A percentile compares a stretch with the other conserved stretches of the same genome.
Conservation (phyloP, 2,797 vertebrate species). For the Parotocinclus haroldoi region DNA sequence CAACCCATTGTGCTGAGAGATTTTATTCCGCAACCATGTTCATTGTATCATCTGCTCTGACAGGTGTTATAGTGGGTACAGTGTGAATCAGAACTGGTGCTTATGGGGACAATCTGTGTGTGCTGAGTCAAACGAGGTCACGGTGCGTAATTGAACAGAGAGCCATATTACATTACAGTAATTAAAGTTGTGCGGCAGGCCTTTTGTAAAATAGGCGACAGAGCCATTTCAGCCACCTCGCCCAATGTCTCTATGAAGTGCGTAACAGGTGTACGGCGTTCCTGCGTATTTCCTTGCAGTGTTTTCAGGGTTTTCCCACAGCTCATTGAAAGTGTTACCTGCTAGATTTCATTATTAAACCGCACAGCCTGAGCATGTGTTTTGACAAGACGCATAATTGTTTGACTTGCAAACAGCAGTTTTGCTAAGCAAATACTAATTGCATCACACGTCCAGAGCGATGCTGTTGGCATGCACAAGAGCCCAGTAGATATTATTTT, state of each 20-base stretch:
- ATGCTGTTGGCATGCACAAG: slow-evolving; percentile 6
- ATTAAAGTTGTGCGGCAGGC: slow-evolving; percentile 24
- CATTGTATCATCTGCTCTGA: slow-evolving; percentile 24
- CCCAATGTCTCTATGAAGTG: slow-evolving; percentile 8
- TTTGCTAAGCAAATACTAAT: slow-evolving; percentile 32
- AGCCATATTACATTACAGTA: slow-evolving; percentile 33
- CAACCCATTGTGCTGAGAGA: background rate
- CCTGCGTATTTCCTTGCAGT: background rate
- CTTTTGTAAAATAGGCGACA: slow-evolving; percentile 26
- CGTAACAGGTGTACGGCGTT: slow-evolving; percentile 13
- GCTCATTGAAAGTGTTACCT: slow-evolving; percentile 25
- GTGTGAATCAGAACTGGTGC: slow-evolving; percentile 6
- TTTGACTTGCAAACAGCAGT: slow-evolving; percentile 30
- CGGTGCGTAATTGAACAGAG: slow-evolving; percentile 29
- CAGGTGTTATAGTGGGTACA: slow-evolving; percentile 13
- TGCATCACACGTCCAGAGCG: slow-evolving; percentile 12
- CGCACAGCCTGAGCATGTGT: slow-evolving; percentile 15
- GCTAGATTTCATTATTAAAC: slow-evolving; percentile 29
- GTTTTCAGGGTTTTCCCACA: slow-evolving; percentile 7
- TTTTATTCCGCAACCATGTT: slow-evolving; percentile 7
- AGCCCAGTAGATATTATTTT: background rate
- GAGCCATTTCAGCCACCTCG: background rate
- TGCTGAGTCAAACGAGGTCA: slow-evolving; percentile 46
- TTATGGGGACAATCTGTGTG: slow-evolving; percentile 23
- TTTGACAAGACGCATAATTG: slow-evolving; percentile 31